phyloP scores from a whole-genome alignment of 1,140 invertebrate species.

The Zaprionus vittiger region DNA sequence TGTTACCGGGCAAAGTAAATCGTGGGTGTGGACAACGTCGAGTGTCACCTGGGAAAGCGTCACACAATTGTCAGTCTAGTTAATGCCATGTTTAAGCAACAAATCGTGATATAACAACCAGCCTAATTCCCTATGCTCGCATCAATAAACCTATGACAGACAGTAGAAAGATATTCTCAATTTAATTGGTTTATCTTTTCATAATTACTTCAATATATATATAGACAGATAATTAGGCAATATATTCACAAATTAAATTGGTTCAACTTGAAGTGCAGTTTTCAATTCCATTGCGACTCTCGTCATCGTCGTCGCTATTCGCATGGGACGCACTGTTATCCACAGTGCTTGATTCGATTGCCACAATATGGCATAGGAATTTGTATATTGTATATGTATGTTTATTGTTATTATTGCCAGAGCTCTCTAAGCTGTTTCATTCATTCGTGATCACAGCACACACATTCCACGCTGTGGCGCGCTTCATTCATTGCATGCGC shows the following conservation, averaged over 20 bases:
- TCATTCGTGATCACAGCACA: slow-evolving; percentile 42
- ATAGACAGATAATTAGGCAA: neutral
- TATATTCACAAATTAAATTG: neutral
- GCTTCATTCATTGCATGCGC: slow-evolving; percentile 37
- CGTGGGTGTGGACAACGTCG: neutral
- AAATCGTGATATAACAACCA: neutral
- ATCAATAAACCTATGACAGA: neutral
- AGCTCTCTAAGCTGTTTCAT: slow-evolving; percentile 39
- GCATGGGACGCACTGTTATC: slow-evolving; percentile 25
- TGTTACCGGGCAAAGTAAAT: neutral
- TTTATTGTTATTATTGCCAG: slow-evolving; percentile 57
- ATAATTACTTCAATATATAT: too few species aligned
- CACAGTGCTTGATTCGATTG: slow-evolving; percentile 38
- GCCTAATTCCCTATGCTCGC: too few species aligned
- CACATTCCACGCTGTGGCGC: slow-evolving; percentile 33
- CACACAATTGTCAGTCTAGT: neutral
- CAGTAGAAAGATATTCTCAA: neutral
- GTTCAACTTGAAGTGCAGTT: neutral
- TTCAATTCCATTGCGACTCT: neutral
- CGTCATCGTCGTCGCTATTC: neutral
- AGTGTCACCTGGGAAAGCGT: neutral
- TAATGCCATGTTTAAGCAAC: neutral
- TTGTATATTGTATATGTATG: slow-evolving; percentile 44
- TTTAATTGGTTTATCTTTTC: neutral
- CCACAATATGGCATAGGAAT: slow-evolving; percentile 57